Percentiles rank a stretch among this genome's conserved stretches.
Evolutionary conservation across 2,888 invertebrate genomes (phyloP).

Genomic region (Epinotia bilunana): DNA sequence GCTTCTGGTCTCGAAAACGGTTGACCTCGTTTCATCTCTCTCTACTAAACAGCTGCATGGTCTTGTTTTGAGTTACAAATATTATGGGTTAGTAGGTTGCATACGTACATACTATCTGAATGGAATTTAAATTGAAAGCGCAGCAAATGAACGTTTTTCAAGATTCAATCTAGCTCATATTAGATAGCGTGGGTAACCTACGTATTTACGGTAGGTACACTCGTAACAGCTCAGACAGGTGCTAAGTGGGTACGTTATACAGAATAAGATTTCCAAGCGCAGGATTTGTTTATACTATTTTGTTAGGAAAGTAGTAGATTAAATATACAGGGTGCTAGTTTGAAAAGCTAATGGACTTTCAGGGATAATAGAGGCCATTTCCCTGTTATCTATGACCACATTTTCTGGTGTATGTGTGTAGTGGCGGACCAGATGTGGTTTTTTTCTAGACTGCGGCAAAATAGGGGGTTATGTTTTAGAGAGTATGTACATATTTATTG

Average conservation of each 20-base stretch:
- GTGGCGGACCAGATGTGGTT: neutral
- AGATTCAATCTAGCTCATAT: neutral
- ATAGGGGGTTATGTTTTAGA: too few relatives aligned
- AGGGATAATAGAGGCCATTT: neutral
- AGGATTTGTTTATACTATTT: neutral
- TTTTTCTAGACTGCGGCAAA: neutral
- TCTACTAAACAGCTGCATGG: slow-evolving; percentile 16
- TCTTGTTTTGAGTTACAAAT: slow-evolving; percentile 33
- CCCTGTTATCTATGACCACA: neutral
- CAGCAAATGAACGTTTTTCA: neutral
- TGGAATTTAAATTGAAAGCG: neutral
- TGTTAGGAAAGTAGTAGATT: neutral
- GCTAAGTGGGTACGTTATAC: neutral
- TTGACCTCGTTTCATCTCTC: slow-evolving; percentile 35
- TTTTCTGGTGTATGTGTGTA: neutral
- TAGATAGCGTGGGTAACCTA: neutral
- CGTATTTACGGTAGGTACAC: slow-evolving; percentile 2
- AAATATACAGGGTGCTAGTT: neutral
- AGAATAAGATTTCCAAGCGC: neutral
- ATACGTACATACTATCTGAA: slow-evolving; percentile 12
- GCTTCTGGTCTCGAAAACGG: slow-evolving; percentile 34
- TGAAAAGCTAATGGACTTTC: neutral
- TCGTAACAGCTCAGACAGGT: neutral
- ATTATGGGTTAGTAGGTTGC: slow-evolving; percentile 41
- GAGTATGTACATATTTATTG: too few relatives aligned